Conservation (phyloP, 2,888 invertebrate species). For the Euplagia quadripunctaria region DNA sequence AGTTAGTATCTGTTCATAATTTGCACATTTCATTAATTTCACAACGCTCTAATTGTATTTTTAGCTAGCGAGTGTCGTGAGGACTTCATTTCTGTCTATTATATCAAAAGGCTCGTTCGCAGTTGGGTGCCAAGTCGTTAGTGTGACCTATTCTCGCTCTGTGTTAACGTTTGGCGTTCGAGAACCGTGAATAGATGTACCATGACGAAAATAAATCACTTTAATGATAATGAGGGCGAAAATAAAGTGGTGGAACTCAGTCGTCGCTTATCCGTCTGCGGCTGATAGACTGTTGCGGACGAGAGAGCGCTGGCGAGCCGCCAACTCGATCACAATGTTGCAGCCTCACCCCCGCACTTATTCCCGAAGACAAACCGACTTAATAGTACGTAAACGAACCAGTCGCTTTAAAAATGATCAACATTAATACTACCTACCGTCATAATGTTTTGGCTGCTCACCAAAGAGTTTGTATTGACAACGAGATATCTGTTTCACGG, state of each 20-base stretch:
- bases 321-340: slow-evolving; percentile 79
- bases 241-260: slow-evolving; percentile 82
- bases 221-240: slow-evolving; percentile 85
- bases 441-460: slow-evolving; percentile 70
- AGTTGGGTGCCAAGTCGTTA: slow-evolving; percentile 76
- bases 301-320: slow-evolving; percentile 66
- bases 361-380: slow-evolving; percentile 55
- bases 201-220: slow-evolving; percentile 83
- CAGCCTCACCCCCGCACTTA: slow-evolving; percentile 61
- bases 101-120: slow-evolving; percentile 71
- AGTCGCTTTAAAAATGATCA: slow-evolving; percentile 59
- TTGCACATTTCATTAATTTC: slow-evolving; percentile 71
- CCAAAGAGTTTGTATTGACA: slow-evolving; percentile 66
- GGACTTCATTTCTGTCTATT: slow-evolving; percentile 76
- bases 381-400: slow-evolving; percentile 62
- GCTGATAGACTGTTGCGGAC: slow-evolving; percentile 72
- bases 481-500: slow-evolving; percentile 63
- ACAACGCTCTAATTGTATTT: slow-evolving; percentile 71
- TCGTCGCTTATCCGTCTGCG: slow-evolving; percentile 78
- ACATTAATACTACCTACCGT: slow-evolving; percentile 61
- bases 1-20: slow-evolving; percentile 70
- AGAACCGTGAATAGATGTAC: slow-evolving; percentile 70
- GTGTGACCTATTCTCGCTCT: slow-evolving; percentile 76
- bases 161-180: slow-evolving; percentile 74
- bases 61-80: slow-evolving; percentile 69